Percentiles rank a stretch among this genome's conserved stretches.
phyloP scores from a whole-genome alignment of 2,797 vertebrate species.

The Dallia pectoralis region DNA sequence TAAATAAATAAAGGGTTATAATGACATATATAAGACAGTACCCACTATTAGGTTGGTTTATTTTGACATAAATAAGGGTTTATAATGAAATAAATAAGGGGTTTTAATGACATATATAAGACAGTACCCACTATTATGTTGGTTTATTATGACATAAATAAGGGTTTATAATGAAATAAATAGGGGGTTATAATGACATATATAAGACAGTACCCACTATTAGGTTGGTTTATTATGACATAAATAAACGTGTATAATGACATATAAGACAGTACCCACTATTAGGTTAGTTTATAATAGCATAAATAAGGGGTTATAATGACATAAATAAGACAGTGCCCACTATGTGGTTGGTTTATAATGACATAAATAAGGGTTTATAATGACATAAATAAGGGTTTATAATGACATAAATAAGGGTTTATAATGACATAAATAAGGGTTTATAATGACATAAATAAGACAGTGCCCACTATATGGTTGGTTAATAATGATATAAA shows the following conservation, averaged over 20 bases:
- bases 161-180: too few species aligned
- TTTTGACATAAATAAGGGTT: neutral
- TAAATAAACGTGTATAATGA: too few species aligned
- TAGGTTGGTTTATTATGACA: neutral
- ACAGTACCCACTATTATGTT: neutral
- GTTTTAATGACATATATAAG: too few species aligned
- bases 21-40: neutral
- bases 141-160: neutral
- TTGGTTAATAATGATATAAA: neutral
- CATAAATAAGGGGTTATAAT: too few species aligned
- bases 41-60: neutral
- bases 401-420: neutral
- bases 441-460: neutral
- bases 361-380: neutral
- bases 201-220: neutral
- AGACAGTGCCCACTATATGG: neutral
- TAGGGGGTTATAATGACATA: neutral
- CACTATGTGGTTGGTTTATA: neutral
- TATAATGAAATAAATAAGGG: neutral
- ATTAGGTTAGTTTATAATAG: neutral
- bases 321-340: too few species aligned
- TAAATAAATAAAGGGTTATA: too few species aligned
- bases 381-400: too few species aligned
- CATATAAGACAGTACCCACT: conserved; percentile 7
- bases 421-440: neutral